Conservation (phyloP, 2,888 invertebrate genomes). For the Sylvicola fuscatus region DNA sequence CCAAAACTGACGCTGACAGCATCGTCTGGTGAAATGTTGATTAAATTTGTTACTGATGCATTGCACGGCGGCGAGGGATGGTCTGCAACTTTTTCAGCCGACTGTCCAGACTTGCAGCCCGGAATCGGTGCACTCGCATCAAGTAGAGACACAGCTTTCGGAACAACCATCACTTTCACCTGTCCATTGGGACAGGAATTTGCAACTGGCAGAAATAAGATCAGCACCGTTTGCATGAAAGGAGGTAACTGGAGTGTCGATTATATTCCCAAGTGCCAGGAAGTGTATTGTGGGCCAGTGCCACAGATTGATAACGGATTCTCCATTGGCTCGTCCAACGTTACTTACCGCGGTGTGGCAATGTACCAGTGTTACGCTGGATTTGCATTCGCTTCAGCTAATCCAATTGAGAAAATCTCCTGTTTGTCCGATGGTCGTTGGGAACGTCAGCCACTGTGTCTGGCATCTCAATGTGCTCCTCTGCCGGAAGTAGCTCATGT, state of each 20-base stretch:
- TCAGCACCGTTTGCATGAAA: conserved; percentile 68
- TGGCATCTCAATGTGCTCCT: conserved; percentile 80
- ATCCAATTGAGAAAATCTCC: conserved; percentile 72
- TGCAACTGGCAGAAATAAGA: conserved; percentile 66
- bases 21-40: conserved; percentile 78
- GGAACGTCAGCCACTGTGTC: conserved; percentile 81
- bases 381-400: conserved; percentile 76
- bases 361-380: conserved; percentile 95
- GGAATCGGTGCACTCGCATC: conserved; percentile 79
- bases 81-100: conserved; percentile 81
- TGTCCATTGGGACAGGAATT: conserved; percentile 89
- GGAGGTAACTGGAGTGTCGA: conserved; percentile 85
- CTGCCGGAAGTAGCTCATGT: conserved; percentile 73
- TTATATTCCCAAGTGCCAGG: conserved; percentile 85
- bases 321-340: conserved; percentile 87
- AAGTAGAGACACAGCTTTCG: conserved; percentile 80
- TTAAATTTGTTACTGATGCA: conserved; percentile 74
- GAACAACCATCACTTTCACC: conserved; percentile 72
- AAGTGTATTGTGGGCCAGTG: conserved; percentile 77
- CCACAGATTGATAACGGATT: conserved; percentile 97
- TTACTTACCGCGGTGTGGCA: conserved; percentile 80
- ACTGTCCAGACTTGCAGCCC: conserved; percentile 68
- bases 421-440: conserved; percentile 79
- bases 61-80: conserved; percentile 58
- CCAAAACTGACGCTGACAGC: conserved; percentile 80